Conservation (phyloP, 2,888 invertebrate genomes). For the Tachina lurida region DNA sequence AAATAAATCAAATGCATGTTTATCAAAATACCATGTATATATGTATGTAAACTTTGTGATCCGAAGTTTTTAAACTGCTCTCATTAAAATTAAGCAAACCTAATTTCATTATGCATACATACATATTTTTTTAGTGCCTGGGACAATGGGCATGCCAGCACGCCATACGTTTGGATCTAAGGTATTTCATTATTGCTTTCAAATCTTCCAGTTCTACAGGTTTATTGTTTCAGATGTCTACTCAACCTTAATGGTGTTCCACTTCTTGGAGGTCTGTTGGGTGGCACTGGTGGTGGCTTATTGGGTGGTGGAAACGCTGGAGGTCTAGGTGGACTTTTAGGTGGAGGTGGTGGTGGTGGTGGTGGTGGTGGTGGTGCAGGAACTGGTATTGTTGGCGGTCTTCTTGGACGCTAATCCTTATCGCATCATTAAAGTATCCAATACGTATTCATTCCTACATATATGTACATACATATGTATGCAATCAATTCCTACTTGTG, state of each 20-base stretch:
- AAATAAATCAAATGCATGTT: background rate
- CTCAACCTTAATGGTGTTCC: slow-evolving; percentile 69
- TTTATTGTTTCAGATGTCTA: slow-evolving; percentile 56
- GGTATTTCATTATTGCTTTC: slow-evolving; percentile 28
- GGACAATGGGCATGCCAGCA: slow-evolving; percentile 66
- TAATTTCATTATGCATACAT: background rate
- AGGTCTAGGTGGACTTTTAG: slow-evolving; percentile 43
- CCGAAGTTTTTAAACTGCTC: too few relatives aligned
- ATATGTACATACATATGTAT: background rate
- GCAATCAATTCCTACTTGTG: background rate
- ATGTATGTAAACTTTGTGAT: too few relatives aligned
- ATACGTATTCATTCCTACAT: background rate
- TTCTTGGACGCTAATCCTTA: slow-evolving; percentile 60
- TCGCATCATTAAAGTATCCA: background rate
- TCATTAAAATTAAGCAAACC: too few relatives aligned
- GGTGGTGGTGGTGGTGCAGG: slow-evolving; percentile 34
- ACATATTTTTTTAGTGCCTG: slow-evolving; percentile 54
- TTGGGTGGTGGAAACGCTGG: slow-evolving; percentile 50
- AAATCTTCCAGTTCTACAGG: background rate
- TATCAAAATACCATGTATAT: too few relatives aligned
- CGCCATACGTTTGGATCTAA: slow-evolving; percentile 69
- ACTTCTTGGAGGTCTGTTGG: slow-evolving; percentile 65
- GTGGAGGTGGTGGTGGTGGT: slow-evolving; percentile 1
- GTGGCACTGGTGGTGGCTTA: slow-evolving; percentile 46
- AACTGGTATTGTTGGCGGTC: slow-evolving; percentile 58